A percentile compares a stretch with the other conserved stretches of the same genome.
These are phyloP conservation scores for Mythimna albipuncta DNA, from an alignment of 2,888 invertebrate species.

Conservation along the genomic window DNA sequence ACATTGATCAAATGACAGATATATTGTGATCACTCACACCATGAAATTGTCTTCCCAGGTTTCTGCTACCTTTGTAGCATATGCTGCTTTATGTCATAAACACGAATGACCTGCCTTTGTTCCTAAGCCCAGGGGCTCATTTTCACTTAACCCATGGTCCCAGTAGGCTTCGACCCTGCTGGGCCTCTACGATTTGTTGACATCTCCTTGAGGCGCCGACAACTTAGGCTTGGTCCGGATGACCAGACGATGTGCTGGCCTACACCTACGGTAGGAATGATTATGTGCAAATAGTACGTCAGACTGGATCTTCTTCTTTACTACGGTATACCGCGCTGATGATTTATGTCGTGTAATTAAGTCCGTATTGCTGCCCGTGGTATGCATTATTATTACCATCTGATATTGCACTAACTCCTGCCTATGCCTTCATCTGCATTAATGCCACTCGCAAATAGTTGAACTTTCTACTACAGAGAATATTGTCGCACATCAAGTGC, in stretches of 20 bases:
- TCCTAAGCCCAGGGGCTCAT: no score
- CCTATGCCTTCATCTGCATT: neutral
- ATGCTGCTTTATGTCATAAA: neutral
- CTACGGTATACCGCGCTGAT: neutral
- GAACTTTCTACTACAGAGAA: neutral
- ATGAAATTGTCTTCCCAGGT: neutral
- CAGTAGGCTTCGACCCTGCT: no score
- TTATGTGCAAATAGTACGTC: neutral
- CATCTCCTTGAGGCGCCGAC: no score
- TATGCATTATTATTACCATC: neutral
- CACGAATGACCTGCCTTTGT: no score
- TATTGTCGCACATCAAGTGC: neutral
- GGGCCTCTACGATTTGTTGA: no score
- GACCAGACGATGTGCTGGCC: no score
- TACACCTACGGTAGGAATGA: no score
- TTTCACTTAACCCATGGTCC: no score
- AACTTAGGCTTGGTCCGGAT: no score
- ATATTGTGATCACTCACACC: neutral
- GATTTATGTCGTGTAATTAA: neutral
- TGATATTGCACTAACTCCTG: neutral
- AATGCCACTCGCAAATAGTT: no score
- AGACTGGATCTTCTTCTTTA: no score
- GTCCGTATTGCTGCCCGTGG: neutral
- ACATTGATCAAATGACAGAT: neutral
- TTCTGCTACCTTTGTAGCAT: neutral